Percentiles rank a stretch among this genome's conserved stretches.
Conservation (phyloP, 2,113 vertebrate genomes). For the Hyla sarda region DNA sequence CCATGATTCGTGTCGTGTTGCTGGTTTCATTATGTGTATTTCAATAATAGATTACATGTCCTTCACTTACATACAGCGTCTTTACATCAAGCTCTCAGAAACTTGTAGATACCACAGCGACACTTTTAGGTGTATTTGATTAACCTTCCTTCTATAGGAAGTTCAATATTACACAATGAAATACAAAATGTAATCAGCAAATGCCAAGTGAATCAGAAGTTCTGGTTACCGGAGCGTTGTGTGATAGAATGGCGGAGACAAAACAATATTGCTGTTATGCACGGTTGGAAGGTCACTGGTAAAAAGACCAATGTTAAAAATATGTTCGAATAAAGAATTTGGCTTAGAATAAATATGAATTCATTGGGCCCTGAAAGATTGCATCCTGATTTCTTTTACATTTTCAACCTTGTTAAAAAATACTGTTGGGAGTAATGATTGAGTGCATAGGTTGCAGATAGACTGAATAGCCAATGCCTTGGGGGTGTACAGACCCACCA, state of each 20-base stretch:
- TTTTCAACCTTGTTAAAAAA: background rate
- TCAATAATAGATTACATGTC: conserved; percentile 17
- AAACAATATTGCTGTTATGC: conserved; percentile 22
- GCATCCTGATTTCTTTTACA: background rate
- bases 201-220: conserved; percentile 29
- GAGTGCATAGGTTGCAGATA: background rate
- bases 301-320: background rate
- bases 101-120: background rate
- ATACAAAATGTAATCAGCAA: conserved; percentile 35
- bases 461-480: background rate
- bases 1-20: conserved; percentile 9
- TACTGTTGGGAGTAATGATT: background rate
- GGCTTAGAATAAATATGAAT: conserved; percentile 1
- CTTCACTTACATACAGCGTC: background rate
- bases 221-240: conserved; percentile 14
- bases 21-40: background rate
- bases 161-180: conserved; percentile 20
- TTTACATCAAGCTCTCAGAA: background rate
- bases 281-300: conserved; percentile 1
- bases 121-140: conserved; percentile 5
- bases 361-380: background rate
- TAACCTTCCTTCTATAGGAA: conserved; percentile 24
- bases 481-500: background rate
- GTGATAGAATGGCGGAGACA: background rate
- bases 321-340: too few relatives aligned